A percentile compares a stretch with the other conserved stretches of the same genome.
Evolutionary conservation across 1,140 invertebrate species (phyloP).

Genomic region (Cydia fagiglandana): DNA sequence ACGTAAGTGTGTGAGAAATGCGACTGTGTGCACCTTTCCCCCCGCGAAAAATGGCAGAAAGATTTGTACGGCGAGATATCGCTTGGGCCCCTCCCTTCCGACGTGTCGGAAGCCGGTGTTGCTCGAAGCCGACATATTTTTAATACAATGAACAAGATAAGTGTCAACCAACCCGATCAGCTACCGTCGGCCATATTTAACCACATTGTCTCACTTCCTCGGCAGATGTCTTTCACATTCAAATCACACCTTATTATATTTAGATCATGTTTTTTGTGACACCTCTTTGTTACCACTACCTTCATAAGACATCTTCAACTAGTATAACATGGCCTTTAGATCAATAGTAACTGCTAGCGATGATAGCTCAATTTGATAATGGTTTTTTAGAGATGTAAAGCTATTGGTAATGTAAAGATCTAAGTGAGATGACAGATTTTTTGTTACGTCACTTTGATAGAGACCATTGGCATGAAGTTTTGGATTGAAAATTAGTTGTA

Average conservation of each 20-base stretch:
- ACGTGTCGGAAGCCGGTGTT: too few species aligned
- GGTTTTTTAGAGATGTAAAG: not conserved
- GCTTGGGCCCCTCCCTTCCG: too few species aligned
- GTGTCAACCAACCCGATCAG: not conserved
- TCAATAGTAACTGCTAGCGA: not conserved
- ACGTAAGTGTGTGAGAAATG: too few species aligned
- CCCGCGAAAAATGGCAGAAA: too few species aligned
- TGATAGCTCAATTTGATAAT: not conserved
- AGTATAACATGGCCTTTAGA: not conserved
- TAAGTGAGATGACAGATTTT: conserved; percentile 31
- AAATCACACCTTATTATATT: conserved; percentile 27
- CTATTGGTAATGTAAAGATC: not conserved
- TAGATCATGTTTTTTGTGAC: conserved; percentile 32
- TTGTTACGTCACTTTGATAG: conserved; percentile 22
- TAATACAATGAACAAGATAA: not conserved
- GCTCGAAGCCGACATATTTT: too few species aligned
- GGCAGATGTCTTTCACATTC: conserved; percentile 26
- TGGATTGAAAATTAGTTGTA: not conserved
- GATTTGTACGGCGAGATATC: too few species aligned
- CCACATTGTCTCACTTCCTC: conserved; percentile 21
- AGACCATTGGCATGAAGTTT: not conserved
- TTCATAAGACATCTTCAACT: not conserved
- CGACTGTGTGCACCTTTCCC: too few species aligned
- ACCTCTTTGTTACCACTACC: not conserved
- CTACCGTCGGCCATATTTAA: conserved; percentile 2